These are phyloP conservation scores for Craniophora ligustri DNA, from an alignment of 2,888 invertebrate genomes.

Conservation along the genomic window DNA sequence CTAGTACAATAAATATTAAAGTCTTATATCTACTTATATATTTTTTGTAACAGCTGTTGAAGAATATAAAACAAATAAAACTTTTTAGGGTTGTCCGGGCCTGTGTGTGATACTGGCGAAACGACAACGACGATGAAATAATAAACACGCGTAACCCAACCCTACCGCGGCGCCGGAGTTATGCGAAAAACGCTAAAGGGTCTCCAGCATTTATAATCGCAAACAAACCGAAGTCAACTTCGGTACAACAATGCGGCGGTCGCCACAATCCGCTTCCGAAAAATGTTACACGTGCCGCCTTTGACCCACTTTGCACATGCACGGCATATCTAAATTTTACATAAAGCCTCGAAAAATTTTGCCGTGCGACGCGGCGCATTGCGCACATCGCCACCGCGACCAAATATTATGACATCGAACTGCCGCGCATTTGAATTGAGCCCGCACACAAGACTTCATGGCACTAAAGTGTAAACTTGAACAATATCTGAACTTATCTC, in stretches of 20 bases:
- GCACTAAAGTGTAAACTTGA: slow-evolving; percentile 49
- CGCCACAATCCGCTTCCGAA: slow-evolving; percentile 50
- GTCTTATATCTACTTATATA: no score
- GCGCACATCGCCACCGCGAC: slow-evolving; percentile 60
- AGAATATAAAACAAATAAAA: no score
- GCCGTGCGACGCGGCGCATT: slow-evolving; percentile 65
- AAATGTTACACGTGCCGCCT: slow-evolving; percentile 50
- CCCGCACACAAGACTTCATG: slow-evolving; percentile 39
- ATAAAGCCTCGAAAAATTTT: slow-evolving; percentile 66
- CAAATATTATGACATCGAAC: slow-evolving; percentile 65
- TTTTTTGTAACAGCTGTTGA: no score
- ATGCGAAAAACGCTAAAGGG: slow-evolving; percentile 41
- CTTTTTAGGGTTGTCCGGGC: slow-evolving; percentile 19
- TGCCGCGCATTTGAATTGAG: slow-evolving; percentile 52
- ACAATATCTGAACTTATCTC: slow-evolving; percentile 50
- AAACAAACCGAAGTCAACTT: slow-evolving; percentile 52
- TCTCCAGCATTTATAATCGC: slow-evolving; percentile 46
- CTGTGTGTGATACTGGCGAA: slow-evolving; percentile 18
- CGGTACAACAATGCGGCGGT: slow-evolving; percentile 48
- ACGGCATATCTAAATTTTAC: slow-evolving; percentile 57
- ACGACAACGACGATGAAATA: slow-evolving; percentile 21
- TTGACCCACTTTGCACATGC: slow-evolving; percentile 58
- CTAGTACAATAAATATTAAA: no score
- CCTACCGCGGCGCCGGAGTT: slow-evolving; percentile 20
- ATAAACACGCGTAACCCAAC: slow-evolving; percentile 24